Evolutionary conservation across 2,113 vertebrate genomes (phyloP), one percentile per base, ranked within the genome.

Genomic region (Salminus brasiliensis): DNA sequence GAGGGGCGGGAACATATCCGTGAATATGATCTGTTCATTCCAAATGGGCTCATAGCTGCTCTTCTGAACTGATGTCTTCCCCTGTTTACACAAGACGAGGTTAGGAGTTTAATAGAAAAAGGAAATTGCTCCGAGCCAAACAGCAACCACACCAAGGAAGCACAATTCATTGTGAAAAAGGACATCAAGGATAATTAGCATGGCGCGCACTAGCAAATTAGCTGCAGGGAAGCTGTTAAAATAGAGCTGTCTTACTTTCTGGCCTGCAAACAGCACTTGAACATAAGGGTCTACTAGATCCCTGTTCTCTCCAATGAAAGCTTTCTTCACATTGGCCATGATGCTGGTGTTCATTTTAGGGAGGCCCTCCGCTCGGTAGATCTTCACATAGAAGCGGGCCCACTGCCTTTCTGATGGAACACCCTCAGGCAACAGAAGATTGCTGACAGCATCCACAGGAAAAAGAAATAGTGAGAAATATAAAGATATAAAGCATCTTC

Each of bases 251-350:
- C 73, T 85, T 86, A 97, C 98, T 94, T 96, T 99, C 90, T 99
- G 97, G 21, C 97, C 98, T 0, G 97, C 96, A 32, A 99, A 99
- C 77, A 83, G 90, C 72, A 99, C 95, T 88, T 95, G 96, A 34
- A 98, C 96, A 0, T 98, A 99, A 32, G 98, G 98, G 84, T 99
- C 98, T 0, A 99, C 97, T 60, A 99, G 89, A 88, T 99, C 98
- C 84, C 96, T 98, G 88, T 98, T 98, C 69, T 99, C 98, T 0
- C 98, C 98, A 0, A 95, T 99, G 78, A 99, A 95, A 0, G 97
- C 98, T 91, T 99, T 99, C 89, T 99, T 99, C 71, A 99, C 92
- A 0, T 99, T 99, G 88, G 98, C 97, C 97, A 99, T 98, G 88
- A 99, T 95, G 93, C 97, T 98, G 59, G 96, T 95, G 93, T 99